Evolutionary conservation across 2,888 invertebrate genomes (phyloP).

Genomic region (Drosophila lutescens): DNA sequence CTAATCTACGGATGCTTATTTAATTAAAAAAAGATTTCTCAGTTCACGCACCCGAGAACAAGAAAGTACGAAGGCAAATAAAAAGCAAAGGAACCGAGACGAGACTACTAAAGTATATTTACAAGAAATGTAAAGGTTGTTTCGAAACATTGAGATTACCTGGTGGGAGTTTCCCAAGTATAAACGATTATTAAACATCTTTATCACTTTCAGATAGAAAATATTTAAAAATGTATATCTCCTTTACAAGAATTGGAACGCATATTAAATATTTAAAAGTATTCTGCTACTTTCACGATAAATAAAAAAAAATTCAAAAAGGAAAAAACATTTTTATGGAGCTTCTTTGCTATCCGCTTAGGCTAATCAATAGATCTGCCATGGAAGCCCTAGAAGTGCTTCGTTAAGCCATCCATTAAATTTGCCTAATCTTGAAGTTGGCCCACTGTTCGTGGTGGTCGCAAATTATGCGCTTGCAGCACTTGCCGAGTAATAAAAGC

Average conservation of each 20-base stretch:
- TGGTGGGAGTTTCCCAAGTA: not conserved
- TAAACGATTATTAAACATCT: no score
- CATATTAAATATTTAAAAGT: no score
- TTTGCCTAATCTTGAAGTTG: constrained; percentile 27
- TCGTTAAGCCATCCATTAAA: constrained; percentile 37
- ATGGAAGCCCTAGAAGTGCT: not conserved
- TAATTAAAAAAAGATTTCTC: constrained; percentile 77
- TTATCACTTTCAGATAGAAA: no score
- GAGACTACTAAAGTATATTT: constrained; percentile 7
- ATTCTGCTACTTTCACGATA: no score
- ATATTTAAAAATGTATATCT: no score
- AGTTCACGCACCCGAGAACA: constrained; percentile 35
- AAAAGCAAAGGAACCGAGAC: constrained; percentile 1
- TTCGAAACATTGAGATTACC: not conserved
- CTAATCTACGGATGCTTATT: constrained; percentile 69
- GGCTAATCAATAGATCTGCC: constrained; percentile 29
- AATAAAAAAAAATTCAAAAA: not conserved
- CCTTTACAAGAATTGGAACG: no score
- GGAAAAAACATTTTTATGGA: not conserved
- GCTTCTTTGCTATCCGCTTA: not conserved
- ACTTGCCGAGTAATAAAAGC: constrained; percentile 79
- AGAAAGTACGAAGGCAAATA: constrained; percentile 2
- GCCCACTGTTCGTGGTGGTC: constrained; percentile 48
- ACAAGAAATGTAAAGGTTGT: not conserved
- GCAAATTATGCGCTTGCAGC: constrained; percentile 66